These are phyloP conservation scores for Limnephilus lunatus DNA, from an alignment of 2,888 invertebrate genomes.

Conservation along the genomic window DNA sequence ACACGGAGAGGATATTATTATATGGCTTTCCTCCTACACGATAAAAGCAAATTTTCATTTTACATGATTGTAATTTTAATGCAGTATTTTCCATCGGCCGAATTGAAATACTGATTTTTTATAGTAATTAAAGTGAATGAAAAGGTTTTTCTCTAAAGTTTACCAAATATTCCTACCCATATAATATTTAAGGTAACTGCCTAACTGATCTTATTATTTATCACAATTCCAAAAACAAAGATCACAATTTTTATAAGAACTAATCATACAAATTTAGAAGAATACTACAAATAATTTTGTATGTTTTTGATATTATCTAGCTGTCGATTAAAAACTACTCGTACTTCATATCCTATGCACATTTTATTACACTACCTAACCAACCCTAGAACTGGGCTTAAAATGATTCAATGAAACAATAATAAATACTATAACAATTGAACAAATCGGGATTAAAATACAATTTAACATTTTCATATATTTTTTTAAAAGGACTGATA, in stretches of 20 bases:
- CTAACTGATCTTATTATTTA: not conserved
- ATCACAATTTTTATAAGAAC: constrained; percentile 14
- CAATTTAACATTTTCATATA: too few relatives aligned
- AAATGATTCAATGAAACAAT: not conserved
- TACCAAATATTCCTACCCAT: too few relatives aligned
- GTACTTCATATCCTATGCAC: not conserved
- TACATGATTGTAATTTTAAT: too few relatives aligned
- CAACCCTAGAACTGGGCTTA: not conserved
- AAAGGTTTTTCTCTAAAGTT: too few relatives aligned
- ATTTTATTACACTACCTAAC: not conserved
- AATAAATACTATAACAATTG: not conserved
- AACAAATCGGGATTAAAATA: not conserved
- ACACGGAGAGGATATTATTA: too few relatives aligned
- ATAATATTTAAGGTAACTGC: not conserved
- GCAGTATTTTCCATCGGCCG: too few relatives aligned
- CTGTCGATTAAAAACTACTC: not conserved
- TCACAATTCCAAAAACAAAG: constrained; percentile 16
- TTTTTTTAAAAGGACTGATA: too few relatives aligned
- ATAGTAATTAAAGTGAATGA: too few relatives aligned
- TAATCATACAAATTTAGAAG: not conserved
- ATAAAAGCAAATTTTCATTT: too few relatives aligned
- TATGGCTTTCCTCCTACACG: too few relatives aligned
- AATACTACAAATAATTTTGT: not conserved
- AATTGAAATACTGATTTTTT: too few relatives aligned
- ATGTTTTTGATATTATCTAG: not conserved